These are phyloP conservation scores for Nanger granti DNA, from an alignment of 2,113 vertebrate species.

Conservation along the genomic window DNA sequence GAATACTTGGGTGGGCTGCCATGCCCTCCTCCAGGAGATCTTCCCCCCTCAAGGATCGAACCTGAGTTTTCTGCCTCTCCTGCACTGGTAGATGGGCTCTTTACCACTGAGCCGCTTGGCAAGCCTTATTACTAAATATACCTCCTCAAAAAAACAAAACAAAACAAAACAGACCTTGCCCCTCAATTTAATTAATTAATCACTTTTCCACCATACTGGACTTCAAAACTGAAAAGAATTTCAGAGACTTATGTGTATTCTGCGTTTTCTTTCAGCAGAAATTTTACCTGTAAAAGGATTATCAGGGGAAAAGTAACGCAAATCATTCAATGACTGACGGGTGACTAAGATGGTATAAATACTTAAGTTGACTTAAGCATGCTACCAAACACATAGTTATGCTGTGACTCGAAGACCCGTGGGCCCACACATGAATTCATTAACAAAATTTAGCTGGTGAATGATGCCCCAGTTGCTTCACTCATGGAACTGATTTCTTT, in stretches of 20 bases:
- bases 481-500: not conserved
- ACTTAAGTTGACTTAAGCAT: not conserved
- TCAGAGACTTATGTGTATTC: not conserved
- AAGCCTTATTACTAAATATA: not conserved
- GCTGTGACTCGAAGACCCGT: not conserved
- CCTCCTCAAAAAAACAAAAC: not conserved
- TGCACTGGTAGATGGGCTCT: not conserved
- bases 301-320: not conserved
- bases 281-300: not conserved
- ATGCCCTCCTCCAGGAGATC: not conserved
- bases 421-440: not conserved
- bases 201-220: not conserved
- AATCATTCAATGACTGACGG: not conserved
- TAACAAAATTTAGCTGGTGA: constrained; percentile 19
- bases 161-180: not conserved
- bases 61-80: not conserved
- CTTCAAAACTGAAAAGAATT: not conserved
- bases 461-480: not conserved
- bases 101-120: not conserved
- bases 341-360: constrained; percentile 37
- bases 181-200: not conserved
- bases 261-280: not conserved
- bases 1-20: not conserved
- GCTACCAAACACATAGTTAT: constrained; percentile 16
- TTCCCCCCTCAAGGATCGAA: not conserved